These are phyloP conservation scores for Clangula hyemalis DNA, from an alignment of 2,797 vertebrate species.

Conservation along the genomic window DNA sequence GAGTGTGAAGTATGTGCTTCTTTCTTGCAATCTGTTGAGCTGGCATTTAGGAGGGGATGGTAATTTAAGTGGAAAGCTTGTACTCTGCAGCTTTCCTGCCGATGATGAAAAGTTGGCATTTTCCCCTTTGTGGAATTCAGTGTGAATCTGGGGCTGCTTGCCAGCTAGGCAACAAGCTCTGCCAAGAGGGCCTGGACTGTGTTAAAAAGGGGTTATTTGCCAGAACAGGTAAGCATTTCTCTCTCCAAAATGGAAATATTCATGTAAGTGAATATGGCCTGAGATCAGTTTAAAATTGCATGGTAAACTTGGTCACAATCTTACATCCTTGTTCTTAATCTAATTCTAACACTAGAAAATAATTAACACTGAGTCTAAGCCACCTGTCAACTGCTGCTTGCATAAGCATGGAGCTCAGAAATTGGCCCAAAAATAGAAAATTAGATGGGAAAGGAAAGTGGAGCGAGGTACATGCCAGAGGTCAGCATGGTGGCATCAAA, in stretches of 20 bases:
- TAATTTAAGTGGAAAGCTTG: conserved; percentile 55
- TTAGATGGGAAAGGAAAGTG: not conserved
- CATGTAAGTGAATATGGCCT: not conserved
- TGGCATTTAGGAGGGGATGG: conserved; percentile 48
- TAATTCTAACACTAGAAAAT: not conserved
- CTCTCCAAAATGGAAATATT: conserved; percentile 37
- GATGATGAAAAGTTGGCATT: conserved; percentile 68
- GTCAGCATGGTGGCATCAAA: not conserved
- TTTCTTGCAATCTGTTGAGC: conserved; percentile 57
- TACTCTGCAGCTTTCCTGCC: conserved; percentile 58
- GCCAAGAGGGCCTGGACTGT: conserved; percentile 25
- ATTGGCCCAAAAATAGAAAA: not conserved
- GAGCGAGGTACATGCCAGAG: not conserved
- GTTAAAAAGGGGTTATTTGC: conserved; percentile 34
- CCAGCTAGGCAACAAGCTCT: conserved; percentile 27
- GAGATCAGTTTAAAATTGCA: conserved; percentile 23
- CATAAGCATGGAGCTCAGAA: not conserved
- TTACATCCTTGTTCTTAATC: conserved; percentile 2
- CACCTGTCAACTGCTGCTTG: not conserved
- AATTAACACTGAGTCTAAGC: not conserved
- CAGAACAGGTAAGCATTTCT: conserved; percentile 60
- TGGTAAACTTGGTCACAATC: not conserved
- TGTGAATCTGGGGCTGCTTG: conserved; percentile 67
- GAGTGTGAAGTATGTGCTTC: conserved; percentile 62
- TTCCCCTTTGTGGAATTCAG: conserved; percentile 65